Conservation (phyloP, 2,113 vertebrate species). For the Lagopus leucura region DNA sequence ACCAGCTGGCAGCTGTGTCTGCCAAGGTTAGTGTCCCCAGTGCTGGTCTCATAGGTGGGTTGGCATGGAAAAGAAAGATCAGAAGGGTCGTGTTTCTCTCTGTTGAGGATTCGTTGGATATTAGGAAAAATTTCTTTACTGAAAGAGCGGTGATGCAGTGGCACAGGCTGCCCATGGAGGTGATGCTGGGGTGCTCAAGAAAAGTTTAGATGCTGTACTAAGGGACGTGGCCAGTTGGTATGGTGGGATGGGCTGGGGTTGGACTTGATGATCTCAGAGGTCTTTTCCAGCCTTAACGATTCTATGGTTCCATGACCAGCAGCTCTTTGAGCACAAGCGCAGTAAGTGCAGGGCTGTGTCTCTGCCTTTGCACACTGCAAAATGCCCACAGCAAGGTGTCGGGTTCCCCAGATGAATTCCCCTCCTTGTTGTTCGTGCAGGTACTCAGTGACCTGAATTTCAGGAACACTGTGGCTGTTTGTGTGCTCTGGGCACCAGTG, state of each 20-base stretch:
- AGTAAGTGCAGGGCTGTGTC: background rate
- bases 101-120: background rate
- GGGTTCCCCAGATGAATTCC: background rate
- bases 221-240: no score
- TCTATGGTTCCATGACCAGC: no score
- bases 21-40: constrained; percentile 70
- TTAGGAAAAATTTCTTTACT: no score
- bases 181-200: no score
- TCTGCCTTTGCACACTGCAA: background rate
- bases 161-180: no score
- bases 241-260: no score
- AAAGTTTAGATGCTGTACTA: no score
- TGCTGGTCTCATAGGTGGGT: accelerated
- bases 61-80: background rate
- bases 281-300: no score
- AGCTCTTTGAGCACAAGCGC: no score
- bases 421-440: background rate
- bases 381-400: accelerated
- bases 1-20: constrained; percentile 70
- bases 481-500: accelerated
- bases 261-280: no score
- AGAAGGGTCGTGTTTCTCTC: accelerated
- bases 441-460: background rate
- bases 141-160: no score
- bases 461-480: background rate